Evolutionary conservation across 2,113 vertebrate species (phyloP).

Genomic region (Eira barbara): DNA sequence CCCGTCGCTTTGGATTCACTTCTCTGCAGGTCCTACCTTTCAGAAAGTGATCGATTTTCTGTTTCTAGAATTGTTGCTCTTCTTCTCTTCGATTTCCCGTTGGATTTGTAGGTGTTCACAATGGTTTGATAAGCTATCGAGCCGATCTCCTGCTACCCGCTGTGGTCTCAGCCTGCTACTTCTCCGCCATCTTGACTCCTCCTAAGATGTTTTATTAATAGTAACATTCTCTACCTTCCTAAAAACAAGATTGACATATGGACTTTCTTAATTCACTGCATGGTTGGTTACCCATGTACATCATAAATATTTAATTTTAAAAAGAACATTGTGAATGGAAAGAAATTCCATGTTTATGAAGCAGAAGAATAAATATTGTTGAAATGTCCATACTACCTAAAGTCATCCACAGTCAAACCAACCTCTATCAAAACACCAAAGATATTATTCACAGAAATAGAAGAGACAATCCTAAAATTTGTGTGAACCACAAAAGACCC

Average conservation of each 20-base stretch:
- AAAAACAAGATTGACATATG: neutral
- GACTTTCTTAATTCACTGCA: neutral
- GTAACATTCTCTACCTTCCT: neutral
- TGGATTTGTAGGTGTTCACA: too few species aligned
- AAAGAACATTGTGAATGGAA: neutral
- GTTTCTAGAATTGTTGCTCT: too few species aligned
- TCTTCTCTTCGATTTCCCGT: too few species aligned
- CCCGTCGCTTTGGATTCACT: too few species aligned
- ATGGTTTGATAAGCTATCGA: too few species aligned
- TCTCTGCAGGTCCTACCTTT: too few species aligned
- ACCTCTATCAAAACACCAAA: neutral
- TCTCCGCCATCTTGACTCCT: too few species aligned
- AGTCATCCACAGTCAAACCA: neutral
- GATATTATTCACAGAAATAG: neutral
- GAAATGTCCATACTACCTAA: neutral
- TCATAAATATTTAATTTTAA: neutral
- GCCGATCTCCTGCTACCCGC: too few species aligned
- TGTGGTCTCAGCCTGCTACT: too few species aligned
- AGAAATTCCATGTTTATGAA: neutral
- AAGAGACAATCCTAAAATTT: neutral
- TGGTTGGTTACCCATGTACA: neutral
- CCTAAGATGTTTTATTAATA: neutral
- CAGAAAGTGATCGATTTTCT: too few species aligned
- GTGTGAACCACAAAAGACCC: neutral
- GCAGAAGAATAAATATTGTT: neutral